Conservation (phyloP, 2,113 vertebrate genomes). For the Dissostichus mawsoni region DNA sequence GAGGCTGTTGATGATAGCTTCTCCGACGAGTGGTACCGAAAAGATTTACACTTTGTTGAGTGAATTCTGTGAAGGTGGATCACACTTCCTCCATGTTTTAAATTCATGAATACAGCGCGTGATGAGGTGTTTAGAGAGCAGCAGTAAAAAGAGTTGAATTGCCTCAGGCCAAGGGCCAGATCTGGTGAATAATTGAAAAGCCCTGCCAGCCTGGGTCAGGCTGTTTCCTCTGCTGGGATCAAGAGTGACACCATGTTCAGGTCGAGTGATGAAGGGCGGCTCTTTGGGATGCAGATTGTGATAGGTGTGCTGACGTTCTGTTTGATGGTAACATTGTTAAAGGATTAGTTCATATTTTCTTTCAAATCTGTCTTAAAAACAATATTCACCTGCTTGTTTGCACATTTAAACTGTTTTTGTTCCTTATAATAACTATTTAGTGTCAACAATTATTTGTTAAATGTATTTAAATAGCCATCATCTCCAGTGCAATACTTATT, state of each 20-base stretch:
- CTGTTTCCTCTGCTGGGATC: conserved; percentile 50
- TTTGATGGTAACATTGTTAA: background rate
- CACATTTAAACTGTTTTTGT: background rate
- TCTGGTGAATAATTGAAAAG: conserved; percentile 65
- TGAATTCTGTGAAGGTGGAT: conserved; percentile 41
- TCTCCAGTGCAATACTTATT: too few relatives aligned
- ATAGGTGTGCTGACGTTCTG: conserved; percentile 9
- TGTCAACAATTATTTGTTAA: background rate
- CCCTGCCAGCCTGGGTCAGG: conserved; percentile 27
- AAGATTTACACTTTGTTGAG: conserved; percentile 8
- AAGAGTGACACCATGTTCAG: conserved; percentile 30
- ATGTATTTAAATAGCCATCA: background rate
- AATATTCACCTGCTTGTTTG: background rate
- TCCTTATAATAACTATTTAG: background rate
- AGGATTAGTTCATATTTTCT: conserved; percentile 1
- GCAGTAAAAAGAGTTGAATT: conserved; percentile 35
- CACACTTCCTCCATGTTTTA: conserved; percentile 16
- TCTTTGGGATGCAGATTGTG: conserved; percentile 19
- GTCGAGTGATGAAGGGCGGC: conserved; percentile 25
- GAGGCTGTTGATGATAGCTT: background rate
- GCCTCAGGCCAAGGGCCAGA: conserved; percentile 50
- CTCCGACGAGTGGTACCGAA: background rate
- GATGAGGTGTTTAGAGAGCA: conserved; percentile 34
- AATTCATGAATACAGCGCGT: conserved; percentile 64
- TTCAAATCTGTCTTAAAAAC: background rate